Evolutionary conservation across 2,113 vertebrate genomes (phyloP), one percentile per base, ranked within the genome.

Genomic region (Pseudorectes ferrugineus): DNA sequence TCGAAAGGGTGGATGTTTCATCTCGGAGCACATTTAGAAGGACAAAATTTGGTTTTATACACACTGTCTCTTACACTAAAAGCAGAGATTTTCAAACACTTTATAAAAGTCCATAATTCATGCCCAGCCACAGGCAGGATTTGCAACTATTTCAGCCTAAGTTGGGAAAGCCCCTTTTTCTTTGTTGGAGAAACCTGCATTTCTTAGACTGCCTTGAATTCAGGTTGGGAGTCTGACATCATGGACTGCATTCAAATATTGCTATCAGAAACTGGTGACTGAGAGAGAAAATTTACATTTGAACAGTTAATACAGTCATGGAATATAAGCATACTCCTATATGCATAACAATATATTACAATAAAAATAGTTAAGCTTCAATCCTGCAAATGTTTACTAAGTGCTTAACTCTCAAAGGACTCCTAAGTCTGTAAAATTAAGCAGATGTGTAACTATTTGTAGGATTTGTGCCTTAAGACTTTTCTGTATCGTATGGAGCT

Each of bases 71-170:
- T 94, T 82, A 84, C 61, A 55, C 90, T 96, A 95, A 95, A 96
- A 96, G 94, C 92, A 94, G 28, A 76, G 65, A 91, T 75, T 95
- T 94, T 87, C 82, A 96, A 96, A 95, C 93, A 95, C 31, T 92
- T 43, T 59, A 62, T 80, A 15, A 3, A 96, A 88, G 90, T 63
- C 75, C 79, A 92, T 95, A 88, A 95, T 80, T 96, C 89, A 90
- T 88, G 48, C 46, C 55, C 43, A 77, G 78, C 12, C 43, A 70
- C n/a, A 93, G 35, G 46, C 71, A 74, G 23, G 46, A 81, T 93
- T 93, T 95, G 61, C 43, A 88, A 71, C 17, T 59, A 77, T 81
- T 92, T 80, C 49, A 78, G 28, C 33, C 33, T 42, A 75, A 90
- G 51, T 5, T 40, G 46, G 48, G 48, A 87, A 81, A 85, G 21